phyloP scores from a whole-genome alignment of 2,888 invertebrate genomes.

The Eristalis arbustorum region DNA sequence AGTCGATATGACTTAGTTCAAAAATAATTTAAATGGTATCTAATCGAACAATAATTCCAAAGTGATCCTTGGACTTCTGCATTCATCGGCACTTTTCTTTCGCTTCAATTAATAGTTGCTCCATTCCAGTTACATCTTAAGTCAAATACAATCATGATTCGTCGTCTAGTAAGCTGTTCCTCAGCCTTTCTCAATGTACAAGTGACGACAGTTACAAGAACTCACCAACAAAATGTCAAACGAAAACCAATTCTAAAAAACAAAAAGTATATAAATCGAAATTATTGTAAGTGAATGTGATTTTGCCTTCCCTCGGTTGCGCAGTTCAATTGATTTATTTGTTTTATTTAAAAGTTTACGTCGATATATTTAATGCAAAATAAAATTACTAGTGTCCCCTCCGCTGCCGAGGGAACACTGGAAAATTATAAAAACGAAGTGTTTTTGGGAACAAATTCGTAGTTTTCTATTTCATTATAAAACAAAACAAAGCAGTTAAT shows the following conservation, averaged over 20 bases:
- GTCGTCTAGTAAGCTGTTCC: too few relatives aligned
- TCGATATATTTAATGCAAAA: not conserved
- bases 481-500: conserved; percentile 5
- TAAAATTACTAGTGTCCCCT: conserved; percentile 45
- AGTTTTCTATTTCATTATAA: conserved; percentile 69
- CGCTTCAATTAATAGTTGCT: too few relatives aligned
- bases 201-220: not conserved
- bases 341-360: conserved; percentile 12
- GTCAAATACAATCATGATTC: too few relatives aligned
- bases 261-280: conserved; percentile 28
- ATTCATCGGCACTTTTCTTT: too few relatives aligned
- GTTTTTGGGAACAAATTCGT: conserved; percentile 74
- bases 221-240: not conserved
- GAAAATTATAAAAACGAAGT: conserved; percentile 68
- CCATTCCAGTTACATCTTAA: too few relatives aligned
- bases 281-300: conserved; percentile 61
- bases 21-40: too few relatives aligned
- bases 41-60: too few relatives aligned
- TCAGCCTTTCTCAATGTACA: not conserved
- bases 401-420: conserved; percentile 53
- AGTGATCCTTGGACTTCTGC: too few relatives aligned
- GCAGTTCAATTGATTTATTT: conserved; percentile 23
- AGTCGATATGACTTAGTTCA: too few relatives aligned
- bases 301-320: conserved; percentile 62
- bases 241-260: conserved; percentile 1